Evolutionary conservation across 2,888 invertebrate species (phyloP), one percentile per base, ranked within the genome.

Genomic region (Coenonympha glycerion): DNA sequence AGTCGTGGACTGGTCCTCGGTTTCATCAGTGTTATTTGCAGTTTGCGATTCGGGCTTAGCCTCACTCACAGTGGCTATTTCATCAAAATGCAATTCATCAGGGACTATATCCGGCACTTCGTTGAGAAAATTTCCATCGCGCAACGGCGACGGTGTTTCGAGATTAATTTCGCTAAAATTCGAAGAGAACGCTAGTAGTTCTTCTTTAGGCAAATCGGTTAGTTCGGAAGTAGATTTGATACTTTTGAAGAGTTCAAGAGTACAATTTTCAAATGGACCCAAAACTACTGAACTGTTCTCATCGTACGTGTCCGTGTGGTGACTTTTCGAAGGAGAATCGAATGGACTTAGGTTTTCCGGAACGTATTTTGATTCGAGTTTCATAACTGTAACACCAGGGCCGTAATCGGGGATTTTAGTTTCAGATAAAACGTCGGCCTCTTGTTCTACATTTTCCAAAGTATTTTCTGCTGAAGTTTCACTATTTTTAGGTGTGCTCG

Each of bases 191-290:
- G 88, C 86, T 21, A 88, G 57, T n/a, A 85, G 56, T 60, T 88
- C 88, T 60, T 87, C 88, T 58, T 81, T 83, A 0, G 83, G 83
- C 18, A 85, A 57, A 30, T 87, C 87, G 0, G 74, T 69, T 26
- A 79, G 64, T 33, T 88, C 84, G 1, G 61, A 62, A n/a, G 55
- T 47, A 0, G 89, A 79, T 69, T 89, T 89, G 1, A 82, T 62
- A 1, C 83, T 86, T 61, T 85, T 88, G 63, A 82, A 88, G 26
- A 84, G 70, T 52, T 89, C 89, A 28, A 88, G 66, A 0, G 87
- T 79, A 60, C 86, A 89, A 60, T 89, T 89, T 57, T 90, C 89
- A 59, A 89, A 89, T 0, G 90, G 87, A 1, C 90, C 90, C 30
- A 90, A 61, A 8, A 90, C 89, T 3, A 90, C 89, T n/a, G 87